Conservation (phyloP, 2,888 invertebrate species). For the Ochlodes sylvanus region DNA sequence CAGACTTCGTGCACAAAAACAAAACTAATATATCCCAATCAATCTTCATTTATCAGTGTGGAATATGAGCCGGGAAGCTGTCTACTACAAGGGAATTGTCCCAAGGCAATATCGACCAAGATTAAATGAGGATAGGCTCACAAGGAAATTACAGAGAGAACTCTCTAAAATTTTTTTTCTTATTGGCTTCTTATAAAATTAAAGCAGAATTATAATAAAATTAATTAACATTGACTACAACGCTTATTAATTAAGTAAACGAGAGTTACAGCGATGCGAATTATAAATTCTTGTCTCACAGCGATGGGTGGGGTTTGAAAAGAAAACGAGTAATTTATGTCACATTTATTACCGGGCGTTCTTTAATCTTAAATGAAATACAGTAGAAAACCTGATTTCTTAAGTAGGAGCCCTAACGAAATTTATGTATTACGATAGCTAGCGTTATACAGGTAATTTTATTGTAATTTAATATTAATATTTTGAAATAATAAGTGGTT, state of each 20-base stretch:
- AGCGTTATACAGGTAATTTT: too few species aligned
- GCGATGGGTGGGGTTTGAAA: background rate
- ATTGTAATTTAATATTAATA: too few species aligned
- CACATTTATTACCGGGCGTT: too few species aligned
- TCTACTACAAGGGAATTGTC: background rate
- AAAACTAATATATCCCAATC: slow-evolving; percentile 13
- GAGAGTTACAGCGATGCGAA: background rate
- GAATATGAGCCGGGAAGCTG: slow-evolving; percentile 17
- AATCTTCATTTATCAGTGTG: slow-evolving; percentile 24
- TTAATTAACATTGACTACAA: slow-evolving; percentile 10
- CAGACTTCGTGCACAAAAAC: slow-evolving; percentile 1
- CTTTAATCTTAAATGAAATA: too few species aligned
- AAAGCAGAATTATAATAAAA: slow-evolving; percentile 6
- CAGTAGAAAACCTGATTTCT: too few species aligned
- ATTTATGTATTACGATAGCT: too few species aligned
- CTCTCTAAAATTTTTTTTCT: slow-evolving; percentile 3
- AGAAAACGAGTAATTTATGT: too few species aligned
- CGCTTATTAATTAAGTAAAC: slow-evolving; percentile 5
- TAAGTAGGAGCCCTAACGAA: too few species aligned
- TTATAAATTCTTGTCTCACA: slow-evolving; percentile 5
- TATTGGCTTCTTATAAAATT: slow-evolving; percentile 22
- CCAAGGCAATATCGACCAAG: slow-evolving; percentile 11
- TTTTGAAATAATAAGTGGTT: too few species aligned
- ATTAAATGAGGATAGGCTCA: background rate
- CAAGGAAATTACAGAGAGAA: slow-evolving; percentile 7